Evolutionary conservation across 2,888 invertebrate genomes (phyloP).

Genomic region (Malacosoma neustria): DNA sequence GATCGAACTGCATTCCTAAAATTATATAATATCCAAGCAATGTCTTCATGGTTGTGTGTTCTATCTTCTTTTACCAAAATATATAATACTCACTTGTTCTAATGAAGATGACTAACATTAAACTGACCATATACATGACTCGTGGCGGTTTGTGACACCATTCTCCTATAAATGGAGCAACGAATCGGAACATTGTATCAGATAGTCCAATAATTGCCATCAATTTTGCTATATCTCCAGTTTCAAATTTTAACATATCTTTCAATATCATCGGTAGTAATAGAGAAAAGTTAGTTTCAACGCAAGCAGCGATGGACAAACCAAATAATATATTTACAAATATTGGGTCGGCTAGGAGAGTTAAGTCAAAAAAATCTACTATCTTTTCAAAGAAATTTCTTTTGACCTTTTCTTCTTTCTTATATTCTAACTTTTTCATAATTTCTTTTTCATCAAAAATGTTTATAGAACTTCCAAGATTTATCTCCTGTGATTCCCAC

Average conservation of each 20-base stretch:
- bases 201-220: slow-evolving; percentile 77
- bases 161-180: slow-evolving; percentile 80
- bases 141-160: slow-evolving; percentile 76
- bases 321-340: slow-evolving; percentile 81
- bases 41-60: too few species aligned
- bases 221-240: slow-evolving; percentile 73
- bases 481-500: slow-evolving; percentile 75
- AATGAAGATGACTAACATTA: slow-evolving; percentile 73
- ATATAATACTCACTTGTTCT: slow-evolving; percentile 75
- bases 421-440: slow-evolving; percentile 27
- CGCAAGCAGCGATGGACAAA: slow-evolving; percentile 79
- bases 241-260: slow-evolving; percentile 76
- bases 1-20: too few species aligned
- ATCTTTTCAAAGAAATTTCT: slow-evolving; percentile 37
- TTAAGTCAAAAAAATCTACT: slow-evolving; percentile 77
- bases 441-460: slow-evolving; percentile 62
- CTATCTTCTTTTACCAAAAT: too few species aligned
- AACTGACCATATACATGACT: slow-evolving; percentile 77
- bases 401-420: slow-evolving; percentile 21
- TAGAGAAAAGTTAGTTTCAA: slow-evolving; percentile 80
- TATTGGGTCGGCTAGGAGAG: slow-evolving; percentile 78
- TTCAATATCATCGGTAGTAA: slow-evolving; percentile 79
- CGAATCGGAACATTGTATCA: slow-evolving; percentile 75
- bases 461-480: slow-evolving; percentile 76
- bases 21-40: too few species aligned